phyloP scores from a whole-genome alignment of 2,888 invertebrate genomes.

The Drosophila yooni region DNA sequence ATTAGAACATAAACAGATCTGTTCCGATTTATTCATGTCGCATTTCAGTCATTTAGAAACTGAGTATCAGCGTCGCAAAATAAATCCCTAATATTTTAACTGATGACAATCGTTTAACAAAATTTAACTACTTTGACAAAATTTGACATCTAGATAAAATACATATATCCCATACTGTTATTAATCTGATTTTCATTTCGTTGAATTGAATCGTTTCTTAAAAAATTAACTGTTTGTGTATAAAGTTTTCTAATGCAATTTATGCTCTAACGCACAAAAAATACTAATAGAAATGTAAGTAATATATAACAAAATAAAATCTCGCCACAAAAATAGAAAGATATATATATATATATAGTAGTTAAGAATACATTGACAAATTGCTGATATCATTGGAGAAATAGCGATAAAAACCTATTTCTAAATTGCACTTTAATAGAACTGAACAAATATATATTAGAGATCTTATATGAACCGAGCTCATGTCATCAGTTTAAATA shows the following conservation, averaged over 20 bases:
- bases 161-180: background rate
- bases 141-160: background rate
- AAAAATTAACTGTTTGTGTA: background rate
- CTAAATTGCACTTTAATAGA: background rate
- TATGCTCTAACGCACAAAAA: background rate
- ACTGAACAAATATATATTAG: background rate
- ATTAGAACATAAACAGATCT: conserved; percentile 11
- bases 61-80: background rate
- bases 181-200: background rate
- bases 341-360: background rate
- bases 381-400: background rate
- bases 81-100: background rate
- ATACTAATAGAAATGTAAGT: background rate
- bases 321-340: background rate
- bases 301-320: background rate
- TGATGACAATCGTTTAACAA: conserved; percentile 11
- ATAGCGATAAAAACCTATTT: too few species aligned
- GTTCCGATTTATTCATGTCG: conserved; percentile 3
- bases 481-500: conserved; percentile 12
- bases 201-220: background rate
- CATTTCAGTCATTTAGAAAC: background rate
- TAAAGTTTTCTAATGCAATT: background rate
- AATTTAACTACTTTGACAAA: background rate
- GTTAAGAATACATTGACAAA: background rate
- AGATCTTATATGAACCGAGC: background rate